phyloP scores from a whole-genome alignment of 1,140 invertebrate species.

The Dendroctonus ponderosae region DNA sequence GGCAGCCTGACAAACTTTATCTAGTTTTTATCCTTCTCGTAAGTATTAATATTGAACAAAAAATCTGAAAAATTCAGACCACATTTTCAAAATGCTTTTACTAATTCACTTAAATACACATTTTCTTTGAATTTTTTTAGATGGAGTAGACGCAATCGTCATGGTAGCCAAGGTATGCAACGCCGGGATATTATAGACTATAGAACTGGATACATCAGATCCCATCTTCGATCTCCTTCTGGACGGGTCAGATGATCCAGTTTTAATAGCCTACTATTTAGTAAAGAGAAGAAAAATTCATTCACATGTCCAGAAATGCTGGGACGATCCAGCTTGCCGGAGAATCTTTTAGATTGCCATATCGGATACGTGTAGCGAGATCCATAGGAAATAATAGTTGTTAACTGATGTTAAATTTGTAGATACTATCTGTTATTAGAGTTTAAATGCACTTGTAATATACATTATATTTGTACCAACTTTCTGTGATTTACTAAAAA shows the following conservation, averaged over 20 bases:
- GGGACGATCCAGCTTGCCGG: constrained; percentile 25
- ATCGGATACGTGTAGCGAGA: constrained; percentile 17
- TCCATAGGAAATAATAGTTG: too few species aligned
- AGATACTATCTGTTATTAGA: too few species aligned
- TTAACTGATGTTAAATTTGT: too few species aligned
- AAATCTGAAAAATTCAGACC: background rate
- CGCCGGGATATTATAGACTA: constrained; percentile 71
- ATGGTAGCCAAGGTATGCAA: constrained; percentile 61
- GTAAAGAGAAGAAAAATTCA: constrained; percentile 22
- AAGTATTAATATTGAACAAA: background rate
- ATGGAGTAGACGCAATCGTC: constrained; percentile 65
- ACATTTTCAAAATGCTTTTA: background rate
- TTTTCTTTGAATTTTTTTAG: constrained; percentile 48
- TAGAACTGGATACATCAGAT: constrained; percentile 86
- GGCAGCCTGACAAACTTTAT: background rate
- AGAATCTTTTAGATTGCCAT: constrained; percentile 21
- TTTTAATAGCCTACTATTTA: constrained; percentile 16
- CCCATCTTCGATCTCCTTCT: constrained; percentile 83
- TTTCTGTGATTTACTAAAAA: too few species aligned
- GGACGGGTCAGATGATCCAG: constrained; percentile 77
- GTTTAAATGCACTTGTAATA: too few species aligned
- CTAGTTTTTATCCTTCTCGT: background rate
- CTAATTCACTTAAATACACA: background rate
- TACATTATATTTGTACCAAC: too few species aligned
- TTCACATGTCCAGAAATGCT: constrained; percentile 15